Percentiles rank a stretch among this genome's conserved stretches.
These are phyloP conservation scores for Himalopsyche kuldschensis DNA, from an alignment of 2,888 invertebrate genomes.

Conservation along the genomic window DNA sequence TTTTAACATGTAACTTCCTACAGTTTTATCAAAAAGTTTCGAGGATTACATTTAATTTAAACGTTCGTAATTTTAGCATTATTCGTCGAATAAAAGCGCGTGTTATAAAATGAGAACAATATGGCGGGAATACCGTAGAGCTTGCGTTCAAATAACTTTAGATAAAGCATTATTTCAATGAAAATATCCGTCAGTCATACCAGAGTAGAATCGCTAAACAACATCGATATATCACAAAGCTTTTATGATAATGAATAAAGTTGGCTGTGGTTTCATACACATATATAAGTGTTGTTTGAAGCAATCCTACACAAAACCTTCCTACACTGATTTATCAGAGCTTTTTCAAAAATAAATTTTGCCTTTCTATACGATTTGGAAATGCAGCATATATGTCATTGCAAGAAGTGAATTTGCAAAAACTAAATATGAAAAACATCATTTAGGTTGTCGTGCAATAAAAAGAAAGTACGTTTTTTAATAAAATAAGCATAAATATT, in stretches of 20 bases:
- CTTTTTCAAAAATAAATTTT: background rate
- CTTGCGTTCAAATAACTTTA: background rate
- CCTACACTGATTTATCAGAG: background rate
- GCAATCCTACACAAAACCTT: background rate
- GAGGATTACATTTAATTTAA: too few species aligned
- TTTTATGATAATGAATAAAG: slow-evolving; percentile 27
- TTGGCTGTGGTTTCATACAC: background rate
- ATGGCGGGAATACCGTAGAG: background rate
- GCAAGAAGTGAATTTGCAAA: too few species aligned
- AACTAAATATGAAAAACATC: too few species aligned
- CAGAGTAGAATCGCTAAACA: slow-evolving; percentile 2
- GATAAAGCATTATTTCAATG: background rate
- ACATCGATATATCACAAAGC: slow-evolving; percentile 18
- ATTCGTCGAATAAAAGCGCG: too few species aligned
- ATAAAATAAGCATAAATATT: too few species aligned
- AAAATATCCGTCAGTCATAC: slow-evolving; percentile 15
- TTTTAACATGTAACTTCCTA: too few species aligned
- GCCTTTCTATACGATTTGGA: background rate
- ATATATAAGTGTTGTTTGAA: background rate
- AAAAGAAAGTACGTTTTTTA: too few species aligned
- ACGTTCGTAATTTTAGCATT: too few species aligned
- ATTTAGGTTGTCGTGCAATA: too few species aligned
- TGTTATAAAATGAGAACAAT: background rate
- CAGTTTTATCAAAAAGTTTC: too few species aligned
- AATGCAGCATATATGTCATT: background rate